A percentile compares a stretch with the other conserved stretches of the same genome.
Conservation (phyloP, 2,888 invertebrate species). For the Gryllus longicercus region DNA sequence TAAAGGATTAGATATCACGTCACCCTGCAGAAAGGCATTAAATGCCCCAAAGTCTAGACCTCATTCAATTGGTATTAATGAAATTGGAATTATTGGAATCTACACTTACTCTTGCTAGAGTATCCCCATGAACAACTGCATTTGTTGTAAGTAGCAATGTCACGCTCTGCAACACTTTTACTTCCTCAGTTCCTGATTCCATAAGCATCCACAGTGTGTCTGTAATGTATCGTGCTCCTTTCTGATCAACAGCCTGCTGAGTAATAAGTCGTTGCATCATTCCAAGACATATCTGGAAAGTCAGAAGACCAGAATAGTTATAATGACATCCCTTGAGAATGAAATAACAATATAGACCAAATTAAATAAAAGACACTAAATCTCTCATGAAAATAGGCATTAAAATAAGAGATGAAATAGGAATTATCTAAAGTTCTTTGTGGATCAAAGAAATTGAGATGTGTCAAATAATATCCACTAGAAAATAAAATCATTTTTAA, state of each 20-base stretch:
- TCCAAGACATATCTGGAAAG: slow-evolving; percentile 76
- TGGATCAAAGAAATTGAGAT: too few relatives aligned
- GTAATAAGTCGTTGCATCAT: slow-evolving; percentile 93
- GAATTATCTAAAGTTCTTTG: too few relatives aligned
- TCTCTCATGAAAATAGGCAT: too few relatives aligned
- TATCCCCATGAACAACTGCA: slow-evolving; percentile 89
- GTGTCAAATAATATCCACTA: too few relatives aligned
- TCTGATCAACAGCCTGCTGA: slow-evolving; percentile 82
- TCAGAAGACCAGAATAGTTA: too few relatives aligned
- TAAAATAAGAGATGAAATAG: too few relatives aligned
- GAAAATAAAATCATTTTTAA: too few relatives aligned
- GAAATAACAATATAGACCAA: too few relatives aligned
- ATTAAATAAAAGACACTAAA: too few relatives aligned
- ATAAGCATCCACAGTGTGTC: slow-evolving; percentile 91
- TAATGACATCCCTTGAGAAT: too few relatives aligned
- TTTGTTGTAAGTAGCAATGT: slow-evolving; percentile 94
- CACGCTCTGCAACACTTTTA: slow-evolving; percentile 93
- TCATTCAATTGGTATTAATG: slow-evolving; percentile 20
- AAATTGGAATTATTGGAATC: neutral
- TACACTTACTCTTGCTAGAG: slow-evolving; percentile 79
- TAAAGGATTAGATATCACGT: too few relatives aligned
- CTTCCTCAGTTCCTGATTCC: slow-evolving; percentile 91
- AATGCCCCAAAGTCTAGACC: neutral
- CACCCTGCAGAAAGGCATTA: too few relatives aligned
- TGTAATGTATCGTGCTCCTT: slow-evolving; percentile 89